These are phyloP conservation scores for Limnephilus auricula DNA, from an alignment of 2,888 invertebrate genomes.

Conservation along the genomic window DNA sequence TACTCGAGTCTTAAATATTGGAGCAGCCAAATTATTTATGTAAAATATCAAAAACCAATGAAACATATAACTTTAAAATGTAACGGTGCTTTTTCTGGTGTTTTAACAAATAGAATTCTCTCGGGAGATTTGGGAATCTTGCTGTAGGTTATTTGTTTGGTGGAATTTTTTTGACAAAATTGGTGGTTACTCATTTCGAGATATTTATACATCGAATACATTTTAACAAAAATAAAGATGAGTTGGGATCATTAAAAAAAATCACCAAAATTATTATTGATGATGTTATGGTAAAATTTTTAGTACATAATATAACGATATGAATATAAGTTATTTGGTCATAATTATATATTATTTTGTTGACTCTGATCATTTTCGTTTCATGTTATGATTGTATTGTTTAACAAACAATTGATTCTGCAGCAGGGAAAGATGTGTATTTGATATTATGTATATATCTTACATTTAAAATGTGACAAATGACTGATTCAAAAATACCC, in stretches of 20 bases:
- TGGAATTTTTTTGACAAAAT: background rate
- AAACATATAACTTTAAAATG: conserved; percentile 13
- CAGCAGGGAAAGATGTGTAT: conserved; percentile 5
- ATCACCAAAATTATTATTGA: background rate
- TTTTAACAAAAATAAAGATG: background rate
- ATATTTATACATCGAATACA: background rate
- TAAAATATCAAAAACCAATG: background rate
- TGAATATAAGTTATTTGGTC: background rate
- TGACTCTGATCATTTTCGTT: background rate
- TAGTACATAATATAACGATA: background rate
- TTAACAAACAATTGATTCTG: conserved; percentile 4
- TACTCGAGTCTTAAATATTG: background rate
- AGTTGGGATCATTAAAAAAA: background rate
- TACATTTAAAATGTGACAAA: conserved; percentile 37
- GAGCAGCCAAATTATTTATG: conserved; percentile 15
- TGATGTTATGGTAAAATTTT: background rate
- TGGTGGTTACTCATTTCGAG: background rate
- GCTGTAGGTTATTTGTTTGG: background rate
- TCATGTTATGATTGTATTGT: background rate
- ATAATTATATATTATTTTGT: background rate
- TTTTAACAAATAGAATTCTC: conserved; percentile 8
- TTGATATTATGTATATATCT: conserved; percentile 8
- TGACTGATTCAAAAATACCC: conserved; percentile 38
- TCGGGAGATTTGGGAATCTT: background rate
- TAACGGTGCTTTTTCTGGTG: conserved; percentile 29